Evolutionary conservation across 2,888 invertebrate species (phyloP), one percentile per base, ranked within the genome.

Genomic region (Drosophila melanosoma): DNA sequence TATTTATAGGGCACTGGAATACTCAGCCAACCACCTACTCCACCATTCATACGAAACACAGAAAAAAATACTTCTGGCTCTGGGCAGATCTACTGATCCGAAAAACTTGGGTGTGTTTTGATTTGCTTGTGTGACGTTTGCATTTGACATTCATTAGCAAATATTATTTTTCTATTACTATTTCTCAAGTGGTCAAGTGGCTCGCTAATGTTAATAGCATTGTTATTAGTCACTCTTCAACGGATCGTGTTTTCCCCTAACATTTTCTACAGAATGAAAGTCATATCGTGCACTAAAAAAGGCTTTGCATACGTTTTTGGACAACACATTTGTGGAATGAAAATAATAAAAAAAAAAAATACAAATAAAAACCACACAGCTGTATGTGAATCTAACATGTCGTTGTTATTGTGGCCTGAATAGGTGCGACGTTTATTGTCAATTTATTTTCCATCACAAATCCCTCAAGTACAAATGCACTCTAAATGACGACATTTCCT

Each of bases 181-280:
- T 60, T 36, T 26, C 8, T 42, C 36, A 62, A 48, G n/a, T 72
- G 56, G 38, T 62, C 51, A 52, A 63, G 49, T 48, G 49, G 35
- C 40, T 68, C 45, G 54, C 65, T 65, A 53, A 54, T 68, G 61
- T 38, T 51, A 74, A 77, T 81, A 57, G 64, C 54, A 59, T 54
- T 66, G 33, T n/a, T 62, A 83, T 81, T 88, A 74, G 60, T 83
- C 79, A 89, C 53, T 15, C 10, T 11, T 51, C 29, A 29, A 49
- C 63, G 35, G 29, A 52, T 61, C 29, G 56, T 69, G 6, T 17
- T 35, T 64, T 51, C 66, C 32, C 69, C n/a, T 15, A 32, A 20
- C 40, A 52, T 49, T 79, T 70, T 72, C 68, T 29, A 73, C 32
- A 60, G 71, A 83, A 79, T 42, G 68, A 84, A 73, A 79, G 61